Evolutionary conservation across 2,797 vertebrate genomes (phyloP).

Genomic region (Yasuhikotakia modesta): DNA sequence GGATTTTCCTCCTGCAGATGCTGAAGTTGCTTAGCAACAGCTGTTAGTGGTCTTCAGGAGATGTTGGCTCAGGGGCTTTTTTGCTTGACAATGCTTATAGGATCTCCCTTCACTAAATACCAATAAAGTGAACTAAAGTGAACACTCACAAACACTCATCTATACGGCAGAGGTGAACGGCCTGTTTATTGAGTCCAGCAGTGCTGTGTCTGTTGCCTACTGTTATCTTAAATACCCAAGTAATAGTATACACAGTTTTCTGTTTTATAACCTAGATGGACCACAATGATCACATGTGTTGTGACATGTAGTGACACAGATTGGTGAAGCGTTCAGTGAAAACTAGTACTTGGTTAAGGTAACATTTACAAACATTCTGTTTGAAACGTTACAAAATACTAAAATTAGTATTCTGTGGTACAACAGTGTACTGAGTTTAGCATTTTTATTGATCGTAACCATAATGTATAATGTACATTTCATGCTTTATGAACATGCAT

Average conservation of each 20-base stretch:
- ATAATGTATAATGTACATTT: neutral
- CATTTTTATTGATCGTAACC: neutral
- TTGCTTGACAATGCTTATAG: constrained; percentile 36
- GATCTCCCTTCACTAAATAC: constrained; percentile 39
- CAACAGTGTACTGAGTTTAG: neutral
- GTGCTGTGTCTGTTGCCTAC: neutral
- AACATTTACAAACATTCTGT: neutral
- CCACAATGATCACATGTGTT: neutral
- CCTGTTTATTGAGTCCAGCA: constrained; percentile 9
- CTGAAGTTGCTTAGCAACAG: constrained; percentile 57
- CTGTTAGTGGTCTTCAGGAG: constrained; percentile 46
- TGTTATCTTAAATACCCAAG: neutral
- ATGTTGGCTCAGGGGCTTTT: constrained; percentile 31
- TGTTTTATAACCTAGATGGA: neutral
- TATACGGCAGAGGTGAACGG: constrained; percentile 15
- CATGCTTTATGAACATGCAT: neutral
- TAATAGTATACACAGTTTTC: neutral
- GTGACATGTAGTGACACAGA: neutral
- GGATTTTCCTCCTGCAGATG: constrained; percentile 36
- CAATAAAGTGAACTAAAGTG: constrained; percentile 32
- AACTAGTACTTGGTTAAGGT: neutral
- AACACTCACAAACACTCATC: constrained; percentile 13
- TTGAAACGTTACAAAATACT: neutral
- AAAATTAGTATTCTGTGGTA: neutral
- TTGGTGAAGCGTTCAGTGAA: neutral